Evolutionary conservation across 2,888 invertebrate genomes (phyloP), one percentile per base, ranked within the genome.

Genomic region (Scaptomyza parva): DNA sequence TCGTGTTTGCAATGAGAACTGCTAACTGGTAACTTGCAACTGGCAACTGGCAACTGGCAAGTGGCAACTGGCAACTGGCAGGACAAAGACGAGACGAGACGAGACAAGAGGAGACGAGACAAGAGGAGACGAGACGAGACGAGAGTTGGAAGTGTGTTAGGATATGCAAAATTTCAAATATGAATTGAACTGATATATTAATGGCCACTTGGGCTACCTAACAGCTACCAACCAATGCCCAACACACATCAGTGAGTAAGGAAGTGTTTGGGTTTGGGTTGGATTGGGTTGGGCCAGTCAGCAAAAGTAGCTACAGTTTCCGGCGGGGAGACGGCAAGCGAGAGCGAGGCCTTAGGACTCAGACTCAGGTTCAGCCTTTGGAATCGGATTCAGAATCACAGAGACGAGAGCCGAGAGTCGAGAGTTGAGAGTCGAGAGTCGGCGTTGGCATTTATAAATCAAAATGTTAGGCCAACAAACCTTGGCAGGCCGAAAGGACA

Each of bases 181-280:
- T 88, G 89, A 86, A 89, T 88, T 89, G 89, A 89, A 90, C 89
- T 90, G 90, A 89, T 89, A 88, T 89, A 90, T 89, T 89, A 89
- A 90, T 90, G 90, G 89, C 75, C 80, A 86, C 78, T 86, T 88
- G 87, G 85, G 80, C 70, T 53, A 74, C 70, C 58, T 55, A 63
- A 53, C 62, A 20, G n/a, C 50, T 28, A 28, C 28, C 33, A 22
- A 14, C 11, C n/a, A 30, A 11, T 1, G 18, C n/a, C 22, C 22
- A 22, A 22, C 22, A 2, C 2, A 22, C 22, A n/a, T 5, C 2
- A 22, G 26, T 4, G 6, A 11, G 11, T 2, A 20, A 11, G 0
- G 0, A n/a, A 4, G 12, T 2, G 30, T 40, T 0, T 4, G 5
- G 1, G 22, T 2, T 28, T 28, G 30, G 9, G 0, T 0, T 37